Evolutionary conservation across 2,113 vertebrate species (phyloP).

Genomic region (Passerina amoena): DNA sequence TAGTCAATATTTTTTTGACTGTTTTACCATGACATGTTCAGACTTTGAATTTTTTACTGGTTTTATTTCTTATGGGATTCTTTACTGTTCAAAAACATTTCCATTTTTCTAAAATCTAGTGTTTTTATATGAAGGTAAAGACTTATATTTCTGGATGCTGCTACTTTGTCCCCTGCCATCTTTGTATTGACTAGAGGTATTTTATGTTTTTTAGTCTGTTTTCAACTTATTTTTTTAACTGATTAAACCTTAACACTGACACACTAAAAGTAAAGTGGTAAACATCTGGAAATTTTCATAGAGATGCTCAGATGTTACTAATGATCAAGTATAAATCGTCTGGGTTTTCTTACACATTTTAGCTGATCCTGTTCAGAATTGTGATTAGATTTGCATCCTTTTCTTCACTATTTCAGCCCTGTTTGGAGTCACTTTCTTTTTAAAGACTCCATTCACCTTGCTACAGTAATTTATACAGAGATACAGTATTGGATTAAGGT

Average conservation of each 20-base stretch:
- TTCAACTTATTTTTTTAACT: neutral
- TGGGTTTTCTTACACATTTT: neutral
- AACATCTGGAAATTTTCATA: neutral
- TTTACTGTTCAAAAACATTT: neutral
- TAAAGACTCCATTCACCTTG: neutral
- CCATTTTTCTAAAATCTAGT: neutral
- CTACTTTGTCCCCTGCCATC: neutral
- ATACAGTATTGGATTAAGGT: neutral
- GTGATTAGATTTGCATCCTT: neutral
- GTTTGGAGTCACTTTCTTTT: neutral
- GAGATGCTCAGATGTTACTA: neutral
- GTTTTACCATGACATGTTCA: neutral
- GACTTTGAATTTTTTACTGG: neutral
- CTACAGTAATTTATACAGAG: neutral
- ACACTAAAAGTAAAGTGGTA: neutral
- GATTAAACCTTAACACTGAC: neutral
- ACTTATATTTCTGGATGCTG: neutral
- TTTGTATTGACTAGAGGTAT: neutral
- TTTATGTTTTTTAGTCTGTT: neutral
- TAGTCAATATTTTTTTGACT: neutral
- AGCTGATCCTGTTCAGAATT: neutral
- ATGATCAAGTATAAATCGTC: neutral
- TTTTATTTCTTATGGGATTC: neutral
- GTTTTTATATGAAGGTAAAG: neutral
- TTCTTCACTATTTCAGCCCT: neutral